Evolutionary conservation across 1,140 invertebrate species (phyloP), one percentile per base, ranked within the genome.

Genomic region (Drosophila asahinai): DNA sequence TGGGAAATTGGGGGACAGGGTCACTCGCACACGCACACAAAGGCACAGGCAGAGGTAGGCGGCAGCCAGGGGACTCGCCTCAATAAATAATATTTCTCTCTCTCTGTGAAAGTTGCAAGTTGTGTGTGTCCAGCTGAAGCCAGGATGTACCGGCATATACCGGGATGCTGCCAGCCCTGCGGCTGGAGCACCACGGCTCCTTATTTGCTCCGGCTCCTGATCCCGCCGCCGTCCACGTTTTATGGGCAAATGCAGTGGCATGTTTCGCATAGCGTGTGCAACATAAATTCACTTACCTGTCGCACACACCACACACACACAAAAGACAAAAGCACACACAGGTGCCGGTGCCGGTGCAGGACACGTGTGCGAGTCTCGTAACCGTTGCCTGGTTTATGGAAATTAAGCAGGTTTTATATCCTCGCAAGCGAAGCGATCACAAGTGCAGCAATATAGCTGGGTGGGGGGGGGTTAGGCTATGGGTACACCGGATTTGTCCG

Each of bases 271-370:
- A 80, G 60, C 77, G 61, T 80, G 83, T 87, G 83, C 83, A 86
- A 83, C 83, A 86, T 86, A 86, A 86, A 86, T 86, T 86, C 80
- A 83, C 77, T 80, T 83, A 83, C 80, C 77, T 86, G 83, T 80
- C 83, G 71, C 76, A 77, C 83, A 86, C 66, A 73, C 49, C 48
- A 54, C 30, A 59, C 17, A 65, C 51, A 65, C 51, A 54, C 33
- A 57, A 57, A 71, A 54, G 43, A 38, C 51, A 48, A 36, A 40
- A 11, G 17, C 30, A 62, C n/a, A 54, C 33, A 77, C 27, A 36
- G 33, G 33, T 36, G 33, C 19, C 15, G 14, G 22, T 59, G 57
- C 51, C 49, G 51, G 45, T 67, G 55, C 60, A 72, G 67, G 48
- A 66, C 80, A 82, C 68, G 73, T 70, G 70, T 54, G 75, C 25